Conservation (phyloP, 64 coral and sea anemone genomes). For the Catalaphyllia jardinei region DNA sequence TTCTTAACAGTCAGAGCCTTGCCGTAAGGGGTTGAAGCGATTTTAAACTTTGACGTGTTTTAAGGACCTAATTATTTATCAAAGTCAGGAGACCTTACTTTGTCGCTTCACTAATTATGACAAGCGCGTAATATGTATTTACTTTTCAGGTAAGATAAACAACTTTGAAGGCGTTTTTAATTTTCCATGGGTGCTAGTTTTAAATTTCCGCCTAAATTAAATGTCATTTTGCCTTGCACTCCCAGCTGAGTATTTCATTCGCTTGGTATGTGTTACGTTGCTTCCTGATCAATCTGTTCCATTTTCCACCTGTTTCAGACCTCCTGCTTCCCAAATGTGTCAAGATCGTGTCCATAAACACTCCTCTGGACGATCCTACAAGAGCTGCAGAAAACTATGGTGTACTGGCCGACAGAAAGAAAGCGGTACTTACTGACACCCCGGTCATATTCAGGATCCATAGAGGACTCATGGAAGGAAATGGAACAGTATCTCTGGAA, state of each 20-base stretch:
- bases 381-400: constrained; percentile 58
- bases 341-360: constrained; percentile 64
- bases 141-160: too few species aligned
- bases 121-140: too few species aligned
- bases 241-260: neutral
- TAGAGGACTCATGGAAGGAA: constrained; percentile 50
- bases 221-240: neutral
- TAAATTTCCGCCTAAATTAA: neutral
- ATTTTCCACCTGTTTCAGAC: constrained; percentile 9
- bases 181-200: neutral
- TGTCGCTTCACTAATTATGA: neutral
- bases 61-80: neutral
- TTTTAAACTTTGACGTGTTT: neutral
- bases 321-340: constrained; percentile 58
- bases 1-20: neutral
- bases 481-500: constrained; percentile 71
- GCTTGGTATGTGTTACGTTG: neutral
- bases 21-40: neutral
- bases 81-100: neutral
- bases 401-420: constrained; percentile 50
- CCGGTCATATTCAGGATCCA: constrained; percentile 59
- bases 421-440: constrained; percentile 20
- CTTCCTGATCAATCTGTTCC: neutral
- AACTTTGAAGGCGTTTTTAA: too few species aligned
- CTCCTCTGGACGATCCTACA: constrained; percentile 55